Percentiles rank a stretch among this genome's conserved stretches.
These are phyloP conservation scores for Trilocha varians DNA, from an alignment of 2,888 invertebrate genomes.

Conservation along the genomic window DNA sequence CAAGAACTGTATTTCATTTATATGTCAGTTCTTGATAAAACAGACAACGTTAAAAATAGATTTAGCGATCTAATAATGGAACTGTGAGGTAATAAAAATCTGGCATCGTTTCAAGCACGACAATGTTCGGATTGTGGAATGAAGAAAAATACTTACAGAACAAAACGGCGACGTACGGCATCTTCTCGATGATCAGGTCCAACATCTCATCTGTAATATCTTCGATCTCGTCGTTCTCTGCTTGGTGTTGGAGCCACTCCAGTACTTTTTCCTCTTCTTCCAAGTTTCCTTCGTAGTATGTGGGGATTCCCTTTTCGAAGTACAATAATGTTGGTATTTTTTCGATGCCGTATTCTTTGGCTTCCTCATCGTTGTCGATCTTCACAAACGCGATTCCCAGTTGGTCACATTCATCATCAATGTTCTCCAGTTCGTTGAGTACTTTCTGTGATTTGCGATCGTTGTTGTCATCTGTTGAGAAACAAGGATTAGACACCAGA, in stretches of 20 bases:
- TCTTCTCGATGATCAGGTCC: constrained; percentile 89
- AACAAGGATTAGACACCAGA: constrained; percentile 20
- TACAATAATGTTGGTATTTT: constrained; percentile 89
- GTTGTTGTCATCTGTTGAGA: constrained; percentile 84
- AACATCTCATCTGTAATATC: constrained; percentile 96
- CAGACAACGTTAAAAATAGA: constrained; percentile 18
- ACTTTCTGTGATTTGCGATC: constrained; percentile 89
- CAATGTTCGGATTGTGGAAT: constrained; percentile 23
- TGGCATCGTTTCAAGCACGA: constrained; percentile 41
- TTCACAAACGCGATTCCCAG: constrained; percentile 93
- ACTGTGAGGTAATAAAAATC: constrained; percentile 24
- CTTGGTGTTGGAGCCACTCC: constrained; percentile 88
- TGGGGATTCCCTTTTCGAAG: constrained; percentile 84
- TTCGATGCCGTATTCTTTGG: constrained; percentile 92
- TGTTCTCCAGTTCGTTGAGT: constrained; percentile 91
- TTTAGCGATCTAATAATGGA: constrained; percentile 19
- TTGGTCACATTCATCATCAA: constrained; percentile 93
- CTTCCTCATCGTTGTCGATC: constrained; percentile 92
- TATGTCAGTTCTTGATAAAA: constrained; percentile 59
- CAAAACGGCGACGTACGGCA: constrained; percentile 90
- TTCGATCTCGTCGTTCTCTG: constrained; percentile 92
- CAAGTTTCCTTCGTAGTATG: constrained; percentile 85
- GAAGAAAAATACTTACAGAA: constrained; percentile 82
- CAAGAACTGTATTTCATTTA: constrained; percentile 68
- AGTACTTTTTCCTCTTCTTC: constrained; percentile 92